phyloP scores from a whole-genome alignment of 2,888 invertebrate species.

The Acanthococcus lagerstroemiae region DNA sequence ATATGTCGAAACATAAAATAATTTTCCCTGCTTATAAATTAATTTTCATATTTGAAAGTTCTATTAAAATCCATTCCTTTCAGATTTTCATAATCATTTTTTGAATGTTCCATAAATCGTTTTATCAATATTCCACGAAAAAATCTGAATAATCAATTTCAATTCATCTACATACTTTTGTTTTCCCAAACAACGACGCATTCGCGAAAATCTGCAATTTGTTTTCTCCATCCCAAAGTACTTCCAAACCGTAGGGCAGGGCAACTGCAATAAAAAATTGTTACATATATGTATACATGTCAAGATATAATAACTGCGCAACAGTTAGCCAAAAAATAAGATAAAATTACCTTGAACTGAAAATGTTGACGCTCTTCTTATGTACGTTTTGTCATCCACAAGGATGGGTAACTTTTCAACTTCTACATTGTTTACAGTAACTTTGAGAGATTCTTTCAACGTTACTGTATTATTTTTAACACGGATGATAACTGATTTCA shows the following conservation, averaged over 20 bases:
- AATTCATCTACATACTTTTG: conserved; percentile 44
- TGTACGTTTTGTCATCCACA: conserved; percentile 44
- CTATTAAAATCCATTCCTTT: too few species aligned
- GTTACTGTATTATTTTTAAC: conserved; percentile 50
- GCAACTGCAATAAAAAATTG: conserved; percentile 48
- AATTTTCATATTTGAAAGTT: too few species aligned
- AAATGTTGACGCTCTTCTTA: conserved; percentile 67
- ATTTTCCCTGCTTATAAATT: too few species aligned
- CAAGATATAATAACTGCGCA: too few species aligned
- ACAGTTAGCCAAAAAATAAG: conserved; percentile 34
- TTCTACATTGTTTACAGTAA: conserved; percentile 60
- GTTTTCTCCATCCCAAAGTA: conserved; percentile 85
- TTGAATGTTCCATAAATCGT: too few species aligned
- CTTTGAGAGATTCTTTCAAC: conserved; percentile 42
- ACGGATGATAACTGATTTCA: conserved; percentile 62
- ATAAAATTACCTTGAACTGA: conserved; percentile 51
- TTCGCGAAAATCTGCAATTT: conserved; percentile 74
- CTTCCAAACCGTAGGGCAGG: conserved; percentile 60
- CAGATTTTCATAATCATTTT: too few species aligned
- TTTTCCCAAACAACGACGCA: conserved; percentile 55
- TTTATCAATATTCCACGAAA: too few species aligned
- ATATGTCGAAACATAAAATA: too few species aligned
- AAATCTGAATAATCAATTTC: too few species aligned
- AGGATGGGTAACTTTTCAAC: conserved; percentile 42
- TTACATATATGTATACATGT: too few species aligned